Conservation (phyloP, 2,888 invertebrate genomes). For the Ormyrus labotus region DNA sequence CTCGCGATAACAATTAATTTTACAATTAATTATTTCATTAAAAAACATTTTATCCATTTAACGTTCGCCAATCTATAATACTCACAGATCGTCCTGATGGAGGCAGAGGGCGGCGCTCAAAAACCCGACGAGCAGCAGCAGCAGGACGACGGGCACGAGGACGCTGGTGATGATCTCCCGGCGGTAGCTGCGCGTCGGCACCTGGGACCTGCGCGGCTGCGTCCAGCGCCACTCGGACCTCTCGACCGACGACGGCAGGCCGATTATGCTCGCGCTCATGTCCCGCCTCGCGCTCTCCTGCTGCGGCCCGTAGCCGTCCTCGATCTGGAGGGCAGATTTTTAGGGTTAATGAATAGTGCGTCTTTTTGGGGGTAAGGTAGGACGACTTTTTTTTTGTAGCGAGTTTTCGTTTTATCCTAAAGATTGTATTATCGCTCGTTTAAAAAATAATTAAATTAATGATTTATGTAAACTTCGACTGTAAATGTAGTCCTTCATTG, state of each 20-base stretch:
- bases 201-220: conserved; percentile 79
- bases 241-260: conserved; percentile 64
- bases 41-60: too few species aligned
- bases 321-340: conserved; percentile 61
- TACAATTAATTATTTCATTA: too few species aligned
- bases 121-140: conserved; percentile 82
- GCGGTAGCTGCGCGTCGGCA: conserved; percentile 84
- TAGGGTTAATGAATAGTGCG: too few species aligned
- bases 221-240: conserved; percentile 78
- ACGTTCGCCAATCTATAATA: conserved; percentile 63
- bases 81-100: conserved; percentile 87
- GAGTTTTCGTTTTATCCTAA: not conserved
- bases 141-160: conserved; percentile 82
- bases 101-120: conserved; percentile 86
- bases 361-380: too few species aligned
- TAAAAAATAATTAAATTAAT: too few species aligned
- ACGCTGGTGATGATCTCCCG: conserved; percentile 84
- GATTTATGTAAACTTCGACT: too few species aligned
- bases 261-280: conserved; percentile 66
- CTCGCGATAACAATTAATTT: too few species aligned
- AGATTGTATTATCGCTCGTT: too few species aligned
- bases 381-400: not conserved
- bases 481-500: too few species aligned
- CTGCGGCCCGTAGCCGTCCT: conserved; percentile 66
- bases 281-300: conserved; percentile 71